Evolutionary conservation across 1,140 invertebrate genomes (phyloP).

Genomic region (Bombus difficillimus): DNA sequence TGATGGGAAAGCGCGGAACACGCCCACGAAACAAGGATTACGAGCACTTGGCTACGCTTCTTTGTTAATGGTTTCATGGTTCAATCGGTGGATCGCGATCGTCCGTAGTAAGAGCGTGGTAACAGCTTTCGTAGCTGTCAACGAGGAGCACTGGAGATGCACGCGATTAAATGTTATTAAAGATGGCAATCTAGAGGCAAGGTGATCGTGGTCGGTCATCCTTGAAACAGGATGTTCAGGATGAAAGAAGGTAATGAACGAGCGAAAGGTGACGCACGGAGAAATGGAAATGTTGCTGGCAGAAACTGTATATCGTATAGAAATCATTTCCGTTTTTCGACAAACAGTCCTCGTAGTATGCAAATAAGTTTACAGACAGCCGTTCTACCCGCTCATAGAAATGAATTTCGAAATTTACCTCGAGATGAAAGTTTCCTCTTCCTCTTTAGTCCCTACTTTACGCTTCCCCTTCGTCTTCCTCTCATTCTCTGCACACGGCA

Average conservation of each 20-base stretch:
- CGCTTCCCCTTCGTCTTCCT: not conserved
- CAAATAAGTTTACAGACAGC: slow-evolving; percentile 1
- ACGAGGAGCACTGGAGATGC: not conserved
- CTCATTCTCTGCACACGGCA: not conserved
- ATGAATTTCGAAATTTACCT: slow-evolving; percentile 58
- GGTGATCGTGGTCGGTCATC: slow-evolving; percentile 7
- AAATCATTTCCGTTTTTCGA: slow-evolving; percentile 18
- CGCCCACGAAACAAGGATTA: slow-evolving; percentile 35
- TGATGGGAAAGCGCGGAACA: slow-evolving; percentile 74
- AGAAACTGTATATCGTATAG: too few species aligned
- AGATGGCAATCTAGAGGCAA: slow-evolving; percentile 3
- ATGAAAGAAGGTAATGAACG: not conserved
- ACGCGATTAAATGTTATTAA: slow-evolving; percentile 40
- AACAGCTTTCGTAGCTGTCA: not conserved
- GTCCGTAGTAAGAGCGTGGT: too few species aligned
- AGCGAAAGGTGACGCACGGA: too few species aligned
- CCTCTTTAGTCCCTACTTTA: not conserved
- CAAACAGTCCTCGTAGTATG: not conserved
- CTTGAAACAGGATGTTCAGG: not conserved
- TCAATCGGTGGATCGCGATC: not conserved
- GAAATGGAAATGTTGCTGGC: not conserved
- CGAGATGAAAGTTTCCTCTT: slow-evolving; percentile 30
- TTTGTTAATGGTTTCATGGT: slow-evolving; percentile 50
- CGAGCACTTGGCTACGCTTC: slow-evolving; percentile 1
- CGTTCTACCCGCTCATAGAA: slow-evolving; percentile 20